phyloP scores from a whole-genome alignment of 2,888 invertebrate genomes.

The Sinohyriopsis cumingii region DNA sequence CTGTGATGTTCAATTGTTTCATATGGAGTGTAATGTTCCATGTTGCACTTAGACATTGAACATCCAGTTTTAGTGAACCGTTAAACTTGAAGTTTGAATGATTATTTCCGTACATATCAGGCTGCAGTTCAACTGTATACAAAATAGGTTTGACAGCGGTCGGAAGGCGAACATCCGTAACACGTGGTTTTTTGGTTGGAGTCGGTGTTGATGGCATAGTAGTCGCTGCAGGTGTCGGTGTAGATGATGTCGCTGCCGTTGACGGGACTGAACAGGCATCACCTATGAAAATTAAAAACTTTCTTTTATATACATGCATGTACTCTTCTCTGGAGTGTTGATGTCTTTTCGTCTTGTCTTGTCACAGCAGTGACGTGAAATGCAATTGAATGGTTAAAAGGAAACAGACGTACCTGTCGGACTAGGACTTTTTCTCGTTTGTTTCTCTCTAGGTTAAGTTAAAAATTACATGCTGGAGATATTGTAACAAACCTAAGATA shows the following conservation, averaged over 20 bases:
- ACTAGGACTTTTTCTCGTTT: too few relatives aligned
- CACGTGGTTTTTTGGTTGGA: conserved; percentile 6
- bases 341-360: too few relatives aligned
- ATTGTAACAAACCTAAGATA: too few relatives aligned
- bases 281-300: too few relatives aligned
- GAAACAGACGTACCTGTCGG: too few relatives aligned
- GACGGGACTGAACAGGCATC: background rate
- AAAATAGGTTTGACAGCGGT: conserved; percentile 41
- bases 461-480: too few relatives aligned
- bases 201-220: conserved; percentile 7
- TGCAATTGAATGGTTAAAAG: too few relatives aligned
- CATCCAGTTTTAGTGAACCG: conserved; percentile 45
- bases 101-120: conserved; percentile 55
- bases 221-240: conserved; percentile 11
- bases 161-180: conserved; percentile 54
- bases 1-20: conserved; percentile 32
- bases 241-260: background rate
- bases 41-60: conserved; percentile 40
- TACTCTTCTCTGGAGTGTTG: too few relatives aligned
- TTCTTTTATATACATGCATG: too few relatives aligned
- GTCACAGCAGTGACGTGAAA: too few relatives aligned
- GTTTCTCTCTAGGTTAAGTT: too few relatives aligned
- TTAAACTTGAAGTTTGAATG: conserved; percentile 51
- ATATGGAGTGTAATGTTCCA: conserved; percentile 51
- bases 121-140: conserved; percentile 56